These are phyloP conservation scores for Sorex maritimensis DNA, from an alignment of 2,797 vertebrate genomes.

Conservation along the genomic window DNA sequence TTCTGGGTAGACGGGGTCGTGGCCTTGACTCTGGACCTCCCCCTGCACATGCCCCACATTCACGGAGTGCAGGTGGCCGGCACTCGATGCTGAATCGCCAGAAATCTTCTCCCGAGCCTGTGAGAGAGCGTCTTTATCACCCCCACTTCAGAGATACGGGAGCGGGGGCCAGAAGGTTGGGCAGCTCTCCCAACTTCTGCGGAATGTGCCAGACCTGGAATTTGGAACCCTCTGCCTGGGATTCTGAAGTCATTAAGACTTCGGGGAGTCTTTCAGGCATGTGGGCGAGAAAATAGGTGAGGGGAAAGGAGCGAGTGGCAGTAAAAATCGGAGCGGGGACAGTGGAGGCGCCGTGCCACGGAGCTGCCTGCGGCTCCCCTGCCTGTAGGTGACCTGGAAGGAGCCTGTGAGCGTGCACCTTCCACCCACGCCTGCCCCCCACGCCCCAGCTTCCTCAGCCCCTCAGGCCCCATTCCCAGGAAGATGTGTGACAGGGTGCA, in stretches of 20 bases:
- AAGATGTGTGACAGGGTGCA: not conserved
- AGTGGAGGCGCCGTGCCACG: not conserved
- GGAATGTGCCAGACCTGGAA: not conserved
- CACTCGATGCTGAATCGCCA: not conserved
- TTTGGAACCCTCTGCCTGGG: not conserved
- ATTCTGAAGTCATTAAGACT: constrained; percentile 16
- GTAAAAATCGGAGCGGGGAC: not conserved
- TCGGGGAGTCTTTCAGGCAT: not conserved
- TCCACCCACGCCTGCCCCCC: not conserved
- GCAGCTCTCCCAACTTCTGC: not conserved
- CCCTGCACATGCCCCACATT: rapidly evolving
- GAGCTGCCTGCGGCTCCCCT: rapidly evolving
- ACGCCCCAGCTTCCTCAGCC: not conserved
- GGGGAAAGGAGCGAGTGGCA: not conserved
- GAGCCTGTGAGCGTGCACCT: not conserved
- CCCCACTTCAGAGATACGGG: constrained; percentile 4
- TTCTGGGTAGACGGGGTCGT: not conserved
- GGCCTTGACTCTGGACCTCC: not conserved
- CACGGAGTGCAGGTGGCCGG: not conserved
- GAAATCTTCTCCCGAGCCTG: not conserved
- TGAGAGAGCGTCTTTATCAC: not conserved
- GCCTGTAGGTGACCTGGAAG: not conserved
- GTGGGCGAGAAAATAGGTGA: not conserved
- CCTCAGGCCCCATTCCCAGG: not conserved
- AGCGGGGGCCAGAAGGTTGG: not conserved